Percentiles rank a stretch among this genome's conserved stretches.
These are phyloP conservation scores for Limnodromus scolopaceus DNA, from an alignment of 2,797 vertebrate species.

Conservation along the genomic window DNA sequence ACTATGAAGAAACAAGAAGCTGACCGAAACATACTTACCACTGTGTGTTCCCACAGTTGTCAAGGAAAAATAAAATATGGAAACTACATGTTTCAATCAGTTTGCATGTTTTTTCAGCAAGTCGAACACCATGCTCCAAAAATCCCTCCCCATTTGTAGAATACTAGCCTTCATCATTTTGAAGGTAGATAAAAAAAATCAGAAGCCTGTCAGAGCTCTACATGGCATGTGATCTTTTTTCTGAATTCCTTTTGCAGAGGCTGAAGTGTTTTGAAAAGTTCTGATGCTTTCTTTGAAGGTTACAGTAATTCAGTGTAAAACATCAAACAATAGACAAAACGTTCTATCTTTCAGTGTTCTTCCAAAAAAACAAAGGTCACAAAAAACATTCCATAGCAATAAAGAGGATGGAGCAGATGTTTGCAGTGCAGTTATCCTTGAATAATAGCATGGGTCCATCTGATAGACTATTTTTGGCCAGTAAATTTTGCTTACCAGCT, in stretches of 20 bases:
- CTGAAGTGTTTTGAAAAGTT: background rate
- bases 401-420: background rate
- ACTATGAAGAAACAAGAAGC: background rate
- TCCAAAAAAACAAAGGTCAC: background rate
- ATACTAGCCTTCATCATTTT: background rate
- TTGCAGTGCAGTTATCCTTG: background rate
- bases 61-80: background rate
- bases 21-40: background rate
- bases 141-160: background rate
- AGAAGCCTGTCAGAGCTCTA: background rate
- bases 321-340: background rate
- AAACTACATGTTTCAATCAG: background rate
- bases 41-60: background rate
- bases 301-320: background rate
- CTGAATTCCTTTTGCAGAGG: background rate
- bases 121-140: background rate
- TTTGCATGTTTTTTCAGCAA: background rate
- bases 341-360: background rate
- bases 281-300: background rate
- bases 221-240: background rate
- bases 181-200: background rate
- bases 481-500: background rate
- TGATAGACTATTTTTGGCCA: background rate
- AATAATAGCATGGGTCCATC: background rate
- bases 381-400: background rate